A percentile compares a stretch with the other conserved stretches of the same genome.
These are phyloP conservation scores for Epinephelus fuscoguttatus DNA, from an alignment of 2,113 vertebrate species.

Conservation along the genomic window DNA sequence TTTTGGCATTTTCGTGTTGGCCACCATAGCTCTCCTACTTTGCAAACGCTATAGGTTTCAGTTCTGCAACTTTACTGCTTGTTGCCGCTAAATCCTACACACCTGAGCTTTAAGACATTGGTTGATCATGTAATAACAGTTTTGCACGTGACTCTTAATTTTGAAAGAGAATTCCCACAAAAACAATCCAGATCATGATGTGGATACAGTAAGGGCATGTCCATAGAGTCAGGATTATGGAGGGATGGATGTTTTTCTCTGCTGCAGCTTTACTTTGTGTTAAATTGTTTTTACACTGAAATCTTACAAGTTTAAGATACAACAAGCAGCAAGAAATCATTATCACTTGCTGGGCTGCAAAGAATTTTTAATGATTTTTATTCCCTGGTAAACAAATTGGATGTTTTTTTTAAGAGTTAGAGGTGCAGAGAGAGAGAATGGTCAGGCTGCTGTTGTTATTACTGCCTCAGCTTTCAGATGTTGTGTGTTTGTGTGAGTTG, in stretches of 20 bases:
- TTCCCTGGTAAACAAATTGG: not conserved
- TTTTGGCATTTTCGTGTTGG: no score
- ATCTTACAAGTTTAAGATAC: not conserved
- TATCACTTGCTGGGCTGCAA: not conserved
- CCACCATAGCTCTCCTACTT: no score
- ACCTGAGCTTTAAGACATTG: no score
- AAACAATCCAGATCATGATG: not conserved
- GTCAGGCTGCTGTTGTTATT: not conserved
- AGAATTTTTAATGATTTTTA: not conserved
- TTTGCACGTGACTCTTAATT: not conserved
- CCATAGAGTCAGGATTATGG: not conserved
- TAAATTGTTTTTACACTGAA: not conserved
- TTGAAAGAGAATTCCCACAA: not conserved
- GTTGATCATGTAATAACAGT: not conserved
- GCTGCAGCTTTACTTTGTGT: not conserved
- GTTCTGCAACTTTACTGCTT: no score
- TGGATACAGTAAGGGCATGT: not conserved
- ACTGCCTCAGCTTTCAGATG: slow-evolving; percentile 4
- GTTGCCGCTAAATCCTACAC: no score
- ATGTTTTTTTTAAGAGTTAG: not conserved
- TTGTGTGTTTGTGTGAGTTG: not conserved
- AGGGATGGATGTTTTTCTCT: not conserved
- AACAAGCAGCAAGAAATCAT: not conserved
- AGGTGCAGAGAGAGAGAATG: not conserved
- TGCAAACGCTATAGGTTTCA: no score